Conservation (phyloP, 2,888 invertebrate species). For the Emesis furor region DNA sequence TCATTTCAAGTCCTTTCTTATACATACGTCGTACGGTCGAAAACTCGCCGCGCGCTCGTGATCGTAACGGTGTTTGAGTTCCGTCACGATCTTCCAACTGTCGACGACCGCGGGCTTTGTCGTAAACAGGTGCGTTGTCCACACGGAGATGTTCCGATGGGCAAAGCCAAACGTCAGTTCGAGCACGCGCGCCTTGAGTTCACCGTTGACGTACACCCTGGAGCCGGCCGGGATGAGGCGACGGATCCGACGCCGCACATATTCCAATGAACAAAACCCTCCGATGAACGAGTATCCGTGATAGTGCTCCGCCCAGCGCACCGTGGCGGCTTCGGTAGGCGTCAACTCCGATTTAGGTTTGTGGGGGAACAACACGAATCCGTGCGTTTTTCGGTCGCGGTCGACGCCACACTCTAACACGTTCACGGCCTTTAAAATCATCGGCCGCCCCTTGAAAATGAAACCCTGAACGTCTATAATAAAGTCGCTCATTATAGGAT, state of each 20-base stretch:
- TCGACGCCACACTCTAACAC: conserved; percentile 3
- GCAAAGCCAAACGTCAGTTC: background rate
- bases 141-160: conserved; percentile 1
- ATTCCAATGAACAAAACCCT: conserved; percentile 5
- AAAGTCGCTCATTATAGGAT: conserved; percentile 15
- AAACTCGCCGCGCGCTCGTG: conserved; percentile 16
- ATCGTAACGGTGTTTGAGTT: conserved; percentile 19
- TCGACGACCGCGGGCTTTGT: conserved; percentile 16
- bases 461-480: conserved; percentile 26
- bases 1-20: conserved; percentile 7
- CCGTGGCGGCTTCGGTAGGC: conserved; percentile 7
- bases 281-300: conserved; percentile 19
- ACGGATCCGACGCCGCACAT: conserved; percentile 2
- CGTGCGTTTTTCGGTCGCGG: too few species aligned
- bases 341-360: conserved; percentile 11
- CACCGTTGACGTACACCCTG: conserved; percentile 25
- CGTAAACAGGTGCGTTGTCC: conserved; percentile 19
- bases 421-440: conserved; percentile 23
- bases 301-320: conserved; percentile 20
- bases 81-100: conserved; percentile 17
- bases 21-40: conserved; percentile 5
- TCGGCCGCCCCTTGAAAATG: conserved; percentile 2
- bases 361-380: too few species aligned
- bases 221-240: conserved; percentile 18
- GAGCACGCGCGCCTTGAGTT: conserved; percentile 21